These are phyloP conservation scores for Arrhopalites spinosus DNA, from an alignment of 2,888 invertebrate genomes.

Conservation along the genomic window DNA sequence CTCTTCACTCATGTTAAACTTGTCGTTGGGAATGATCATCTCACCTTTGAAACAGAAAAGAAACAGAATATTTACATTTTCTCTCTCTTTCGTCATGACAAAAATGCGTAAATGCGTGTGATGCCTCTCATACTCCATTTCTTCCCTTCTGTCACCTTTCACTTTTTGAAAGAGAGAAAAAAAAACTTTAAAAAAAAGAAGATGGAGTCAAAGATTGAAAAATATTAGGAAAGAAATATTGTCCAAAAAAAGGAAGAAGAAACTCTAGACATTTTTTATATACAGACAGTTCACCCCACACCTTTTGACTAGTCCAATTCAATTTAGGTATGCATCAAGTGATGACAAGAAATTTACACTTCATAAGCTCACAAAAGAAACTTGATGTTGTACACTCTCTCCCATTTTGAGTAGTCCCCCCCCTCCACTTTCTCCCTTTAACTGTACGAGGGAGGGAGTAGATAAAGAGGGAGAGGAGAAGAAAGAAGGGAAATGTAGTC, in stretches of 20 bases:
- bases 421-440: no score
- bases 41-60: conserved; percentile 68
- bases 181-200: no score
- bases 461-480: neutral
- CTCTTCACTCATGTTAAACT: conserved; percentile 77
- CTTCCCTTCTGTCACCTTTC: no score
- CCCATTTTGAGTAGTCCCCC: neutral
- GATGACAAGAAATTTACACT: conserved; percentile 22
- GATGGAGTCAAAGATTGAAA: no score
- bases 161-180: no score
- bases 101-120: neutral
- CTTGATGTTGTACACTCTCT: neutral
- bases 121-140: no score
- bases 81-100: neutral
- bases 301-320: conserved; percentile 8
- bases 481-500: neutral
- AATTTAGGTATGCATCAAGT: conserved; percentile 16
- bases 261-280: no score
- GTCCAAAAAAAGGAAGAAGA: no score
- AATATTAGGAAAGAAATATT: no score
- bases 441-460: no score
- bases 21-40: conserved; percentile 87
- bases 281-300: no score
- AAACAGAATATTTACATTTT: neutral
- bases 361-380: neutral